A percentile compares a stretch with the other conserved stretches of the same genome.
phyloP scores from a whole-genome alignment of 2,888 invertebrate species.

The Caenorhabditis virilis region DNA sequence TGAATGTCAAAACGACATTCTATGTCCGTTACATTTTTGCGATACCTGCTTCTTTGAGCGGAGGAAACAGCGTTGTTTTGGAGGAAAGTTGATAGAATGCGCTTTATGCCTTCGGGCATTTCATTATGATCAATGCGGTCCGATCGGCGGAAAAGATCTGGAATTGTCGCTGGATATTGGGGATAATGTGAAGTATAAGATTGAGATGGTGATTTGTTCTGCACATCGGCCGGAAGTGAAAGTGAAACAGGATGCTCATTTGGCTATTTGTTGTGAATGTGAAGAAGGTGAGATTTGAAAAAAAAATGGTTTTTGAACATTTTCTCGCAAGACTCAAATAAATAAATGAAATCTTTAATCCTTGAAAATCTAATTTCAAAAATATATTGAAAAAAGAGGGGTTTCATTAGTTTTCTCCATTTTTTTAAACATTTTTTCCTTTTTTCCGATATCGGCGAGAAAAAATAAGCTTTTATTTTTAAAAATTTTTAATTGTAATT shows the following conservation, averaged over 20 bases:
- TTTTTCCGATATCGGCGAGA: background rate
- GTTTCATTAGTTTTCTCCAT: no score
- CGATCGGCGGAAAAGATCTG: constrained; percentile 4
- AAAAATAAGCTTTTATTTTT: background rate
- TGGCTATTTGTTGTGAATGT: constrained; percentile 6
- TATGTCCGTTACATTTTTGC: constrained; percentile 23
- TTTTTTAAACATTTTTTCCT: no score
- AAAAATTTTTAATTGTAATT: no score
- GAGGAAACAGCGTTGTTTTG: constrained; percentile 11
- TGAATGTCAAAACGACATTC: constrained; percentile 15
- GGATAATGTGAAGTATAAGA: background rate
- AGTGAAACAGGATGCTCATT: background rate
- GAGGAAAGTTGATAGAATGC: constrained; percentile 10
- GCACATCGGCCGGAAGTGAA: background rate
- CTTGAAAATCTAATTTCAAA: no score
- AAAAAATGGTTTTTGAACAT: no score
- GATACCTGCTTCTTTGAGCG: constrained; percentile 8
- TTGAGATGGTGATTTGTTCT: constrained; percentile 7
- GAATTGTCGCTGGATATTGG: constrained; percentile 1
- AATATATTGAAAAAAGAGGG: no score
- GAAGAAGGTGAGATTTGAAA: background rate
- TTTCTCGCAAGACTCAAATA: no score
- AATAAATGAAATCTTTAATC: no score
- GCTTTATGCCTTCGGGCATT: constrained; percentile 14
- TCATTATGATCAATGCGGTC: constrained; percentile 10